Evolutionary conservation across 2,113 vertebrate genomes (phyloP), one percentile per base, ranked within the genome.

Genomic region (Carettochelys insculpta): DNA sequence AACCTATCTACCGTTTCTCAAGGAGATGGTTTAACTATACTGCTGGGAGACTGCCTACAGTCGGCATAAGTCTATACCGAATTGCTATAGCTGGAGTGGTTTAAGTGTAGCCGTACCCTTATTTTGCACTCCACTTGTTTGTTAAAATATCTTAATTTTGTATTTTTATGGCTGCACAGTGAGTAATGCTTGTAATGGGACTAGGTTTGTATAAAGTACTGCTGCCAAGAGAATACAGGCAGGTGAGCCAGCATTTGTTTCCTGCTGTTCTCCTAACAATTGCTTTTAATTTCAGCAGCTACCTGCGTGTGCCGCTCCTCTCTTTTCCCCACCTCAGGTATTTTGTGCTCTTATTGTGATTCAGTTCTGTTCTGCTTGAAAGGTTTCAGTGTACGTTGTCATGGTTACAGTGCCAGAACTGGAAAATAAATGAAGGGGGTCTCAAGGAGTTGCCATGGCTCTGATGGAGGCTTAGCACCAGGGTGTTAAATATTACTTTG

Each of bases 291-390:
- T 98, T 97, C 95, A 97, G 94, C 96, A 97, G 94, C 96, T 97
- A 97, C 95, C 96, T 97, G 94, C 95, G 96, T 96, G 95, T 92
- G 92, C 94, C 71, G 53, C 90, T 95, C 94, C 91, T 95, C 92
- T 95, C 85, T 88, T 89, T 85, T 80, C 93, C 77, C 96, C 93
- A 86, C 92, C 94, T 94, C 96, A 97, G 97, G 97, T 98, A 97
- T 97, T 98, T 92, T 78, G 88, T 47, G 83, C 94, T 94, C 92
- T 97, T 97, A 96, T 82, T 96, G 94, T 97, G 97, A 97, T 98
- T 98, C 98, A 98, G 97, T 94, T 97, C 96, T 96, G 95, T 98
- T 98, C 98, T 98, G 98, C 97, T 96, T 97, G 97, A 98, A 97
- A 98, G 97, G 90, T 96, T 98, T 98, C 95, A 45, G 92, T 96